Evolutionary conservation across 2,797 vertebrate species (phyloP), one percentile per base, ranked within the genome.

Genomic region (Sciurus vulgaris): DNA sequence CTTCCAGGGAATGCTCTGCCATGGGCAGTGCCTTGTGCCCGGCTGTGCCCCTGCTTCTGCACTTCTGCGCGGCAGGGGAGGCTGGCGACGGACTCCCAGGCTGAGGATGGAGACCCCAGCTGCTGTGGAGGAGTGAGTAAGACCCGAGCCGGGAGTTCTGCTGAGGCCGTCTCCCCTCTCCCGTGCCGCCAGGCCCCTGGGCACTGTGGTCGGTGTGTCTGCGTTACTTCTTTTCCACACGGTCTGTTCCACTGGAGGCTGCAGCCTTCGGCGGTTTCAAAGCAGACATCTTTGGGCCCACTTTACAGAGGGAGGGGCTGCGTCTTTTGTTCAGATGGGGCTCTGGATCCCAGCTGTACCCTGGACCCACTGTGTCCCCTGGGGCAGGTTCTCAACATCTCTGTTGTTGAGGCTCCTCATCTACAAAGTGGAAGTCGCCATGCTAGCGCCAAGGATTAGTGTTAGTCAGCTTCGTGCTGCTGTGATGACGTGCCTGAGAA

Each of bases 131-230:
- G 8, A 3, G 26, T 1, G 2, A 26, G 35, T 7, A 44, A 83
- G 26, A 15, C 56, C 56, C 73, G 0, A 2, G 76, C 38, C 49
- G 20, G 70, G 63, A n/a, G 3, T 2, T 63, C 49, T 11, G 5
- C 76, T 1, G 9, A 9, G 73, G 28, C 38, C 1, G 7, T 2
- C 35, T 77, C 73, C 14, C 1, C 44, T 14, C 3, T 54, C n/a
- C 59, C 17, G 69, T 54, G 67, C n/a, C 5, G 0, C 4, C 0
- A 5, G 38, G 2, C 4, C 15, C 5, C 82, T 2, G 7, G 30
- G 30, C 44, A 11, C 24, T 7, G 1, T 8, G 20, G 3, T 33
- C 59, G 87, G 47, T 2, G 12, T 10, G 44, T 33, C 30, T 30
- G 12, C 10, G 0, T 12, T 69, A 18, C 28, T 86, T 44, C 85